A percentile compares a stretch with the other conserved stretches of the same genome.
Conservation (phyloP, 2,113 vertebrate species). For the Istiophorus platypterus region DNA sequence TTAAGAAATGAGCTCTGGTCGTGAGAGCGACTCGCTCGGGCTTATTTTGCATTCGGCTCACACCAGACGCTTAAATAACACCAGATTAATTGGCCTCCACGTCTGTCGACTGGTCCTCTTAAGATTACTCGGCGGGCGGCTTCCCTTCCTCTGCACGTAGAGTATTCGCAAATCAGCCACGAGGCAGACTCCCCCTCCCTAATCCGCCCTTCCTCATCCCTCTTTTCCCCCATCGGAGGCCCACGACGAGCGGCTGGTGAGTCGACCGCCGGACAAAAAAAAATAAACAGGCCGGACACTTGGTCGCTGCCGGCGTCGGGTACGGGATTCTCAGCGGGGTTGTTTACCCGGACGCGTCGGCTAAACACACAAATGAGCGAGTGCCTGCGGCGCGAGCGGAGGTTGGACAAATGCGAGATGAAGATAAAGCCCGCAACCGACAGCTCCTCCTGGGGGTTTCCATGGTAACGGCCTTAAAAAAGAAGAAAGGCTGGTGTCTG, state of each 20-base stretch:
- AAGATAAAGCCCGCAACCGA: conserved; percentile 9
- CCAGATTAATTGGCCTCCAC: conserved; percentile 41
- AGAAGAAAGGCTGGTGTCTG: conserved; percentile 7
- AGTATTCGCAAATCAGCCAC: conserved; percentile 22
- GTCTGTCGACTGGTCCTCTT: conserved; percentile 18
- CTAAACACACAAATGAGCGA: conserved; percentile 5
- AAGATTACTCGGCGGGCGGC: background rate
- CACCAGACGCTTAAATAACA: conserved; percentile 47
- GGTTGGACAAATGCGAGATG: conserved; percentile 26
- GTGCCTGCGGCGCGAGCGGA: conserved; percentile 1
- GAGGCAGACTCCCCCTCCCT: conserved; percentile 20
- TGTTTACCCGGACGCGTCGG: background rate
- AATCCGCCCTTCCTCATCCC: conserved; percentile 18
- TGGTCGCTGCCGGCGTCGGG: conserved; percentile 6
- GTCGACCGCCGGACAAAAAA: background rate
- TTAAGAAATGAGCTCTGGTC: conserved; percentile 8
- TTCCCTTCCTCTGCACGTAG: conserved; percentile 13
- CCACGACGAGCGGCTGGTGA: background rate
- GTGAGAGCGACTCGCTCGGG: conserved; percentile 6
- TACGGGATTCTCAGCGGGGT: conserved; percentile 1
- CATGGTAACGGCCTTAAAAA: conserved; percentile 70
- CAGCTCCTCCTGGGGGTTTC: conserved; percentile 63
- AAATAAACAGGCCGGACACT: background rate
- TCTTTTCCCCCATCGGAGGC: conserved; percentile 20
- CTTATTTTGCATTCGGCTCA: conserved; percentile 45